These are phyloP conservation scores for Bombus waltoni DNA, from an alignment of 1,140 invertebrate species.

Conservation along the genomic window DNA sequence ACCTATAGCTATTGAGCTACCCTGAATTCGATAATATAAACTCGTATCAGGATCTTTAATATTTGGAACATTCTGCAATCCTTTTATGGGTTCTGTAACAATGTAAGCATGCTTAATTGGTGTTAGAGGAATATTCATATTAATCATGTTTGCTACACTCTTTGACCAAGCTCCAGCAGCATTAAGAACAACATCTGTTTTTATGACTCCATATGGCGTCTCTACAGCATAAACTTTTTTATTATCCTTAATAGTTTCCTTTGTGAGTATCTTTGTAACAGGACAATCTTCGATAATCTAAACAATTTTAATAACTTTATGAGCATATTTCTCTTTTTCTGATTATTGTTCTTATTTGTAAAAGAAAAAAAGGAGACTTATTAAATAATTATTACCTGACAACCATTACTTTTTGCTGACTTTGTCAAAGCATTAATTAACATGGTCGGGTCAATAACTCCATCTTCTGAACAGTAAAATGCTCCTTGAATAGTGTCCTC, in stretches of 20 bases:
- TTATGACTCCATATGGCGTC: slow-evolving; percentile 88
- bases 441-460: slow-evolving; percentile 91
- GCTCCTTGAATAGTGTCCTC: slow-evolving; percentile 88
- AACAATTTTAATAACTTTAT: slow-evolving; percentile 45
- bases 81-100: slow-evolving; percentile 89
- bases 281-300: slow-evolving; percentile 90
- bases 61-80: slow-evolving; percentile 89
- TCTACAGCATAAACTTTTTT: slow-evolving; percentile 89
- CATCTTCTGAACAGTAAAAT: slow-evolving; percentile 91
- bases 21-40: slow-evolving; percentile 93
- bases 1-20: slow-evolving; percentile 91
- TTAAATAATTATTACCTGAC: slow-evolving; percentile 83
- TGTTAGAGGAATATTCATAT: slow-evolving; percentile 88
- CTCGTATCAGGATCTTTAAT: slow-evolving; percentile 92
- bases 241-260: slow-evolving; percentile 84
- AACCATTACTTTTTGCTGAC: slow-evolving; percentile 87
- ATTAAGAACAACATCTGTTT: slow-evolving; percentile 89
- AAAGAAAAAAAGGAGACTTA: neutral
- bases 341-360: neutral
- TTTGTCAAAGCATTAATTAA: slow-evolving; percentile 89
- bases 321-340: neutral
- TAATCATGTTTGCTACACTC: slow-evolving; percentile 88
- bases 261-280: slow-evolving; percentile 86
- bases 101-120: slow-evolving; percentile 96
- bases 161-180: slow-evolving; percentile 92